Base-by-base conservation (phyloP, 1,140 invertebrate species). In the Aphis gossypii region DNA sequence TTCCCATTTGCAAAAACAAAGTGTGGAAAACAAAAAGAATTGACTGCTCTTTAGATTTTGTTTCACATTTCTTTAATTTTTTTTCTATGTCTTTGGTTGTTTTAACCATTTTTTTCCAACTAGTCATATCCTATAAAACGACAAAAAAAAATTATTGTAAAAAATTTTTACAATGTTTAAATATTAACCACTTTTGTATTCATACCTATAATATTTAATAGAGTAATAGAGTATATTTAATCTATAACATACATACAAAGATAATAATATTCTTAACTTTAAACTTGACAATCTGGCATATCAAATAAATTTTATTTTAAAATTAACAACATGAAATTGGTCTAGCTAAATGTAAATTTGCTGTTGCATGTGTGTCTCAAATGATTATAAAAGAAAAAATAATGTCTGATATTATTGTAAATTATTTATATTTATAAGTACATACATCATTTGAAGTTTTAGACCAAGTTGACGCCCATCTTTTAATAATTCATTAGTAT, bases 11-110 rank as follows among this genome's bases (percentile, higher is more conserved):
- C 44, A 94, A 86, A 7, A 94, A 94, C 6, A 94, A 56, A 38
- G 84, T 93, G 6, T 94, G 94, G 82, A 94, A 94, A 35, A 94
- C 94, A 89, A 88, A 93, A 56, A 92, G 90, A 46, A 94, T 92
- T 23, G 94, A 92, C 30, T 94, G 84, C 25, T 91, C 60, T 82
- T 94, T 92, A 60, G 90, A 93, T 84, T 93, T 93, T 35, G 11
- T 86, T 93, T 93, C 84, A 48, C 90, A 68, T 89, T 94, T 92
- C 11, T 89, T 93, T 35, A 94, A 51, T 87, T 93, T 94, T 60
- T 92, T 46, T 76, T 94, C 86, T 44, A 94, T 94, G 23, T 92
- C 44, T 82, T 93, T 91, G n/a, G 91, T 94, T 51, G 56, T 93
- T 68, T 87, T 92, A 3, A 93, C 82, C 44, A 92, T 93, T 54